A percentile compares a stretch with the other conserved stretches of the same genome.
phyloP scores from a whole-genome alignment of 2,797 vertebrate species.

The Thripadectes ignobilis region DNA sequence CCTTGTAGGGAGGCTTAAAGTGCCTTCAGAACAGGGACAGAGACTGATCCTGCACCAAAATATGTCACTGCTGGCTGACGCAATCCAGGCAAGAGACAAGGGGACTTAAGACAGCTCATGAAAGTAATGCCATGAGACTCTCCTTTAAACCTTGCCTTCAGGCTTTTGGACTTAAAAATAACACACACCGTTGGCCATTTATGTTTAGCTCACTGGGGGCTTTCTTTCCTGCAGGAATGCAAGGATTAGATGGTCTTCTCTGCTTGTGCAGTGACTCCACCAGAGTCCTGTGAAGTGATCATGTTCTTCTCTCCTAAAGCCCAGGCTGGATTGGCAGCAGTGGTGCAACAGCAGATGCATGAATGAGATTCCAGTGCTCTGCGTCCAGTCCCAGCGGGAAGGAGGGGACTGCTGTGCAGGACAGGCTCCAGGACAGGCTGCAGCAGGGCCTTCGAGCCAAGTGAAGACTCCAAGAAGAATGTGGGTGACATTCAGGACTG shows the following conservation, averaged over 20 bases:
- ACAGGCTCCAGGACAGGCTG: fast-evolving
- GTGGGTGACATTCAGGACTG: background rate
- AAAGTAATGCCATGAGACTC: conserved; percentile 36
- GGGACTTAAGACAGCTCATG: conserved; percentile 61
- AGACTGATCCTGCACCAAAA: conserved; percentile 16
- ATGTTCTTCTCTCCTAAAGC: conserved; percentile 46
- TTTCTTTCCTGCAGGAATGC: conserved; percentile 59
- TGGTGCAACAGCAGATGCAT: conserved; percentile 23
- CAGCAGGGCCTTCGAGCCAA: fast-evolving
- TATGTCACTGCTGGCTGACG: conserved; percentile 52
- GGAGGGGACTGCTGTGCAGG: background rate
- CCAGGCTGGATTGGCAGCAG: conserved; percentile 30
- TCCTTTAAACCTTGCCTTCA: conserved; percentile 55
- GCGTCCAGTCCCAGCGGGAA: fast-evolving
- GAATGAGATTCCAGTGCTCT: conserved; percentile 19
- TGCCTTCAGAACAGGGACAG: background rate
- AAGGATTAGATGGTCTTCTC: conserved; percentile 56
- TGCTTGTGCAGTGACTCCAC: background rate
- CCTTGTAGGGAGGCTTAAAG: background rate
- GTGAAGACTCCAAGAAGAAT: background rate
- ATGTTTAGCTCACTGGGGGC: conserved; percentile 43
- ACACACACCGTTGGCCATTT: conserved; percentile 33
- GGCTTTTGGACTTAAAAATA: conserved; percentile 62
- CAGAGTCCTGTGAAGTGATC: background rate
- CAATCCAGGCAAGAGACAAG: conserved; percentile 57